Evolutionary conservation across 2,888 invertebrate species (phyloP), one percentile per base, ranked within the genome.

Genomic region (Lissocephala sabroskyi): DNA sequence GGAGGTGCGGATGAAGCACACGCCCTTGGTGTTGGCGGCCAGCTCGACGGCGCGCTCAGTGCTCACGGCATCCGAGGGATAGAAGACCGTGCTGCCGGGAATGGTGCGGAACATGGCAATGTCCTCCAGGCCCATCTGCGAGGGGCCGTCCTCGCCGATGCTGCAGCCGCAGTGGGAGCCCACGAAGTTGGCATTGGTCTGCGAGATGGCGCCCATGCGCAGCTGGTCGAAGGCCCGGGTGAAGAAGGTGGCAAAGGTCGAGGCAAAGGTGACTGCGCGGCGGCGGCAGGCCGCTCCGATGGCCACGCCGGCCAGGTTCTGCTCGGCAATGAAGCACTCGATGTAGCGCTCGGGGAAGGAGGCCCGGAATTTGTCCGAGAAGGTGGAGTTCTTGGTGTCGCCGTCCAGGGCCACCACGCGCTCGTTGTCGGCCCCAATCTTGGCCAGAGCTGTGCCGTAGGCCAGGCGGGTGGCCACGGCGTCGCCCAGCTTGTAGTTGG

Each of bases 101-200:
- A 99, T 89, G 3, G 94, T 85, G 33, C 98, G 89, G 90, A 99
- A 99, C 88, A 99, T 88, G 1, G 97, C 95, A 50, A 99, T 84
- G 85, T 99, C 99, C 86, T 99, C 99, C n/a, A 99, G 88, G 3
- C 96, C 99, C 99, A 99, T 99, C 87, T 99, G 99, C 48, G 96
- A 96, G 13, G 99, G 98, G 0, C 98, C 98, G 86, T 98, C 98
- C 86, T 98, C 98, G 26, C 98, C 99, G 86, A 99, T 99, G 79
- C 96, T 96, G 16, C 98, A 93, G 35, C 99, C 99, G 85, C 96
- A 97, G 86, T 99, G 99, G 0, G 98, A 98, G 0, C 98, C 98
- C 52, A 88, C 95, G 84, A 97, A 95, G 86, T 98, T 99, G 14
- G 96, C 93, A 85, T 99, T 98, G 17, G 96, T 94, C 87, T 97